Evolutionary conservation across 2,888 invertebrate species (phyloP).

Genomic region (Asteroscopus sphinx): DNA sequence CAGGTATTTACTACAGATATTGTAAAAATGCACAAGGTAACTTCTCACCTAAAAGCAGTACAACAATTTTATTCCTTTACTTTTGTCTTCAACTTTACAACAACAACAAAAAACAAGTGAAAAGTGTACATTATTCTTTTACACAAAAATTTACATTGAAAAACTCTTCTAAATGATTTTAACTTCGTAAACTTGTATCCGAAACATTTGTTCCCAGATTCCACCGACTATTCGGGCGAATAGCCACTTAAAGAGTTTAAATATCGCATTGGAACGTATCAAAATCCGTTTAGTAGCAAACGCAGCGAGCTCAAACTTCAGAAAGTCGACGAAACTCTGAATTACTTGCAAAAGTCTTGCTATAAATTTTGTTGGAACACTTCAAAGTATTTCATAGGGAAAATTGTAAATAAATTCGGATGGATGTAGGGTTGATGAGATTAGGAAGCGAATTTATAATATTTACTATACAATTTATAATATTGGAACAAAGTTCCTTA

Average conservation of each 20-base stretch:
- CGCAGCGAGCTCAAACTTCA: conserved; percentile 57
- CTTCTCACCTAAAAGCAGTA: too few species aligned
- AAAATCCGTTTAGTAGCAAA: conserved; percentile 55
- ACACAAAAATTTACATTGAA: conserved; percentile 14
- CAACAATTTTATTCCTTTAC: too few species aligned
- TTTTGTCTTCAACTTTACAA: too few species aligned
- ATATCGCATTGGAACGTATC: conserved; percentile 59
- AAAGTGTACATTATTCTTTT: conserved; percentile 10
- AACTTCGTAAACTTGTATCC: conserved; percentile 39
- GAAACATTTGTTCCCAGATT: conserved; percentile 33
- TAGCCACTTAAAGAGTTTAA: conserved; percentile 50
- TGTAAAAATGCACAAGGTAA: too few species aligned
- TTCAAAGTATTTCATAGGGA: conserved; percentile 82
- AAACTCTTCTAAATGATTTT: conserved; percentile 25
- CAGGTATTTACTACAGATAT: too few species aligned
- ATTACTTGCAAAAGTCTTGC: conserved; percentile 75
- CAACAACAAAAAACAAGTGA: conserved; percentile 13
- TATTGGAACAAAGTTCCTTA: too few species aligned
- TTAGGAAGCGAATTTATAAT: too few species aligned
- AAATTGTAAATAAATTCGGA: conserved; percentile 77
- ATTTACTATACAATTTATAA: too few species aligned
- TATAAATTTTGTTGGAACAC: conserved; percentile 76
- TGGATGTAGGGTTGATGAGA: conserved; percentile 60
- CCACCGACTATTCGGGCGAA: conserved; percentile 30
- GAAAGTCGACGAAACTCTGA: conserved; percentile 64